Evolutionary conservation across 1,140 invertebrate genomes (phyloP).

Genomic region (Heliconius hermathena): DNA sequence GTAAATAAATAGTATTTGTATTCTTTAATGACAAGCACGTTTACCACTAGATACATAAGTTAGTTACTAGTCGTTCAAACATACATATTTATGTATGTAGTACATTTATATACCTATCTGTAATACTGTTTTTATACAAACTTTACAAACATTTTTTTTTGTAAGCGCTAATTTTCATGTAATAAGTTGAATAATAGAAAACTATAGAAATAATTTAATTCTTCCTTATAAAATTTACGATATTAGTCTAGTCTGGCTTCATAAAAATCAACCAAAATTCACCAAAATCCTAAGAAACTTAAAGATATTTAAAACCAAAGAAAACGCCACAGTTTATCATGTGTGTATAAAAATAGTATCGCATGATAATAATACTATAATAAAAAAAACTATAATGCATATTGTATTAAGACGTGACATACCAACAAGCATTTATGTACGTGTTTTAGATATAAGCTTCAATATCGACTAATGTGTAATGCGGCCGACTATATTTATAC

Average conservation of each 20-base stretch:
- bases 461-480: slow-evolving; percentile 52
- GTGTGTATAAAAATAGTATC: slow-evolving; percentile 51
- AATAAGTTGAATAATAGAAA: not conserved
- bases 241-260: not conserved
- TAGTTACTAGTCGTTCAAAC: slow-evolving; percentile 45
- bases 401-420: slow-evolving; percentile 64
- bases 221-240: not conserved
- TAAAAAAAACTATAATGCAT: no score
- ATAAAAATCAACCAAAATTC: not conserved
- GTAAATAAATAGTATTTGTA: not conserved
- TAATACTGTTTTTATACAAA: slow-evolving; percentile 51
- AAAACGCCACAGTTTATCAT: not conserved
- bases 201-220: not conserved
- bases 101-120: slow-evolving; percentile 19
- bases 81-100: no score
- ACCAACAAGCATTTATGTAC: slow-evolving; percentile 73
- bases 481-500: slow-evolving; percentile 67
- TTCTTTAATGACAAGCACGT: slow-evolving; percentile 20
- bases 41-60: slow-evolving; percentile 51
- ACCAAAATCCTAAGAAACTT: slow-evolving; percentile 3
- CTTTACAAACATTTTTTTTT: not conserved
- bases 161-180: not conserved
- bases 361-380: slow-evolving; percentile 36
- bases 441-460: slow-evolving; percentile 52
- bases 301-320: slow-evolving; percentile 29